Conservation (phyloP, 2,888 invertebrate species). For the Drosophila macrospina region DNA sequence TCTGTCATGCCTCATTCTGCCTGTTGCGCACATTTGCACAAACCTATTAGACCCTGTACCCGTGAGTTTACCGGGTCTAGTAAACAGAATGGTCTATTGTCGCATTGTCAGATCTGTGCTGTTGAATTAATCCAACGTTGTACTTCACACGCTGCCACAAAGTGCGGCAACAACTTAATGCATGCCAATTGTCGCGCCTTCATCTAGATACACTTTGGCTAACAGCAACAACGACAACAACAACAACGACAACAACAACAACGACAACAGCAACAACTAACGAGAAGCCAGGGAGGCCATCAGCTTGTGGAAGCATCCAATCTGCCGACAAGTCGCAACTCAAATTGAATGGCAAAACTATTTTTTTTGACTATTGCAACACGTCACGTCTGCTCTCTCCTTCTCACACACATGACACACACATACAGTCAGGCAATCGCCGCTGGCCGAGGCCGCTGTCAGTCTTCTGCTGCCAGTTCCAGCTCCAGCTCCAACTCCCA, state of each 20-base stretch:
- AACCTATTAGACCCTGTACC: too few species aligned
- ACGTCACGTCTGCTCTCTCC: constrained; percentile 19
- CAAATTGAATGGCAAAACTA: constrained; percentile 76
- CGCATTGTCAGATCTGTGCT: constrained; percentile 49
- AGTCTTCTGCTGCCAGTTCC: constrained; percentile 27
- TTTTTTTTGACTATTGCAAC: constrained; percentile 64
- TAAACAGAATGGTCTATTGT: constrained; percentile 33
- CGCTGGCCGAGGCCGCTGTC: constrained; percentile 72
- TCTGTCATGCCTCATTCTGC: too few species aligned
- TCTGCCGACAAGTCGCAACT: constrained; percentile 64
- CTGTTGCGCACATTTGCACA: too few species aligned
- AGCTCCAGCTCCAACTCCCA: constrained; percentile 25
- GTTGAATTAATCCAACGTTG: constrained; percentile 62
- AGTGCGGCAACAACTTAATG: constrained; percentile 75
- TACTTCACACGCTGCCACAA: constrained; percentile 73
- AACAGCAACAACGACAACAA: constrained; percentile 57
- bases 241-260: constrained; percentile 30
- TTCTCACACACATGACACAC: constrained; percentile 17
- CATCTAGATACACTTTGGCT: constrained; percentile 81
- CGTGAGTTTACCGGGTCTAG: too few species aligned
- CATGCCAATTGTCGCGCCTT: constrained; percentile 81
- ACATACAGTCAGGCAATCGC: constrained; percentile 40
- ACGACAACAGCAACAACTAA: constrained; percentile 38
- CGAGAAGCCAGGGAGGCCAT: constrained; percentile 63
- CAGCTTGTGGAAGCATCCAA: constrained; percentile 53